Base-by-base conservation (phyloP, 2,888 invertebrate species). In the Podotricha telesiphe region DNA sequence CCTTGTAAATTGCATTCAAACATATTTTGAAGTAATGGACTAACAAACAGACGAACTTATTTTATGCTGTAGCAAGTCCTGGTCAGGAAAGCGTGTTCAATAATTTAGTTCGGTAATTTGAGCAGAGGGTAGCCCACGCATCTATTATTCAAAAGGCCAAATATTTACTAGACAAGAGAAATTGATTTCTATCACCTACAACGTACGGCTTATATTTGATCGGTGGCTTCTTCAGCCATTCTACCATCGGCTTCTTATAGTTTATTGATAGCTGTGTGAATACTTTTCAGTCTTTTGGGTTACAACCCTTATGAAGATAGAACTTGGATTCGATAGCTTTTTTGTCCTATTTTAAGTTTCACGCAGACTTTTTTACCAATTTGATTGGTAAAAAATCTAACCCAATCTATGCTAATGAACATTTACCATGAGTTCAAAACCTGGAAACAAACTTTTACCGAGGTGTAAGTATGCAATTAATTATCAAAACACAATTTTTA, bases 101-200 rank as follows among this genome's bases (percentile, higher is more conserved):
- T 91, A 90, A 91, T 91, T 89, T 89, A 90, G 83, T 77, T 79
- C 77, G 85, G 76, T 89, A 88, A 89, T 89, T 89, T 86, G 86
- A 86, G 76, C 78, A 77, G 74, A 77, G 76, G 78, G 73, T 79
- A 78, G 79, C 79, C 78, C 74, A 72, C 68, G 72, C 76, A 89
- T 91, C 78, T 86, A 89, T 91, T 89, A 91, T 91, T 91, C 89
- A 91, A 77, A 74, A 71, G 71, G 80, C 81, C 82, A 80, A 81
- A 84, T 83, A 80, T 79, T 50, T 76, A 51, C 67, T 58, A 77
- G 84, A 82, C 82, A 85, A 79, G 77, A 76, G 75, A 86, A 74
- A 72, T 69, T 72, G 59, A 65, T 58, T 65, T 68, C 69, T 73
- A 73, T 34, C 66, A 42, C 20, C 40, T 17, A 50, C 11, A 28